phyloP scores from a whole-genome alignment of 2,888 invertebrate genomes.

The Drosophila acutilabella region DNA sequence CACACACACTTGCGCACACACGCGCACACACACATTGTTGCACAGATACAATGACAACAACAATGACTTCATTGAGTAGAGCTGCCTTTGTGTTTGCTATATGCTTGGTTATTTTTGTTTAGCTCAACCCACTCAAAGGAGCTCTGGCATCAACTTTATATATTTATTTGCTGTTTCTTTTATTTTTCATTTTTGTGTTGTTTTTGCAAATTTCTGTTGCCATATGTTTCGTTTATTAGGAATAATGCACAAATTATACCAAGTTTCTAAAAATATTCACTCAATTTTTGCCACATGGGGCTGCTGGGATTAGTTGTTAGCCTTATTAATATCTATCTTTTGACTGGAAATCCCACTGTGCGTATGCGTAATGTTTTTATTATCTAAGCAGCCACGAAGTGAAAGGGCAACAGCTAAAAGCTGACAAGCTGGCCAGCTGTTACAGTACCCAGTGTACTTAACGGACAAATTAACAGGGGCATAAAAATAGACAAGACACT shows the following conservation, averaged over 20 bases:
- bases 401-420: conserved; percentile 34
- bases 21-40: conserved; percentile 7
- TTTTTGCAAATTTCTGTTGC: conserved; percentile 31
- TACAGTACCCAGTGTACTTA: conserved; percentile 67
- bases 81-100: conserved; percentile 36
- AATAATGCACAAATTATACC: conserved; percentile 77
- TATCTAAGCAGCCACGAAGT: conserved; percentile 31
- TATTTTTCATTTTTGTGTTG: conserved; percentile 15
- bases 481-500: conserved; percentile 60
- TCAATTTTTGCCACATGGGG: conserved; percentile 63
- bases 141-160: conserved; percentile 45
- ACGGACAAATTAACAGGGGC: conserved; percentile 68
- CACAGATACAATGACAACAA: conserved; percentile 56
- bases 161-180: conserved; percentile 39
- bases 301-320: conserved; percentile 52
- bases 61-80: conserved; percentile 52
- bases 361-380: conserved; percentile 54
- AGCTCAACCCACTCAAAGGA: conserved; percentile 48
- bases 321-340: conserved; percentile 41
- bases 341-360: conserved; percentile 33
- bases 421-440: conserved; percentile 50
- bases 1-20: conserved; percentile 15
- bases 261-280: conserved; percentile 65
- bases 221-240: conserved; percentile 70
- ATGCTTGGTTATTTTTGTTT: conserved; percentile 59